Conservation (phyloP, 2,113 vertebrate genomes). For the Uropsilus gracilis region DNA sequence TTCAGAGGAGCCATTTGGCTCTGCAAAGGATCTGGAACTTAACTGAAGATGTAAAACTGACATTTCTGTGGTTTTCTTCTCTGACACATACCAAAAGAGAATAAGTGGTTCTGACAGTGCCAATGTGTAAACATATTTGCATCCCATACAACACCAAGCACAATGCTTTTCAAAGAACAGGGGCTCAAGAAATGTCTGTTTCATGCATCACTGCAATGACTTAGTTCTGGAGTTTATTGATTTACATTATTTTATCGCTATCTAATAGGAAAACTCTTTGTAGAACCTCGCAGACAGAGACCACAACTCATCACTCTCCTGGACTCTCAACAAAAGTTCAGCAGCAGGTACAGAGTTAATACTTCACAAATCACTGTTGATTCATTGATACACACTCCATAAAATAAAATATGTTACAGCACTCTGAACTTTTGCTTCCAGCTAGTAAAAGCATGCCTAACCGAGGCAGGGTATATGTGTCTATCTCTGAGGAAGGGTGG, state of each 20-base stretch:
- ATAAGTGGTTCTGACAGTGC: background rate
- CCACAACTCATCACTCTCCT: background rate
- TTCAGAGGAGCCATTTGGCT: background rate
- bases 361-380: background rate
- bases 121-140: background rate
- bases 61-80: background rate
- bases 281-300: background rate
- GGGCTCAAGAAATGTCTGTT: background rate
- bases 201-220: background rate
- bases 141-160: background rate
- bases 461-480: background rate
- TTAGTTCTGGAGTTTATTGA: background rate
- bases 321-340: background rate
- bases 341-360: background rate
- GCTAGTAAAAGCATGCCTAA: background rate
- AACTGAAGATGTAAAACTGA: conserved; percentile 6
- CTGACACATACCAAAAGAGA: background rate
- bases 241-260: background rate
- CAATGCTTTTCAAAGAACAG: background rate
- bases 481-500: background rate
- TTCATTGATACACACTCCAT: background rate
- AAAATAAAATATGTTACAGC: background rate
- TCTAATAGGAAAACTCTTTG: background rate
- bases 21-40: background rate
- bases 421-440: background rate